These are phyloP conservation scores for Melozone crissalis DNA, from an alignment of 2,113 vertebrate species.

Conservation along the genomic window DNA sequence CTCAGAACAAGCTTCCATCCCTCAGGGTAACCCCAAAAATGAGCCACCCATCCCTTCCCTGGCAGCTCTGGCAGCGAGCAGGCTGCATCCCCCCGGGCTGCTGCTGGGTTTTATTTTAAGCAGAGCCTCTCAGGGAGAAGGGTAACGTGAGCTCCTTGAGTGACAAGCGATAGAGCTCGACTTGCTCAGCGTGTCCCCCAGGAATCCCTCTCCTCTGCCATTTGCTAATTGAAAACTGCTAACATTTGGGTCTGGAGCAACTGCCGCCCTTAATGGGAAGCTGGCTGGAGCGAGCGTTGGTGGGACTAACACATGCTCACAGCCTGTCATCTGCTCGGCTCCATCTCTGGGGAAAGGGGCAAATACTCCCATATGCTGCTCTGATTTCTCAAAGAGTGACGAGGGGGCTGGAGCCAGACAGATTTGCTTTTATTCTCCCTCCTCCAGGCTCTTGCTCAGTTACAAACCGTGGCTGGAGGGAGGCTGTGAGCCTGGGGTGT, in stretches of 20 bases:
- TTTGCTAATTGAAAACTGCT: conserved; percentile 66
- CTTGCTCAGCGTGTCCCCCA: conserved; percentile 44
- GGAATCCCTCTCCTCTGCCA: conserved; percentile 56
- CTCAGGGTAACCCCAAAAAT: not conserved
- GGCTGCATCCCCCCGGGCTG: not conserved
- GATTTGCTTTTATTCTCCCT: conserved; percentile 39
- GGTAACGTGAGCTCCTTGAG: conserved; percentile 55
- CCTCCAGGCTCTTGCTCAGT: not conserved
- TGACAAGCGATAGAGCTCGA: conserved; percentile 41
- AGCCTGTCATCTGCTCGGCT: conserved; percentile 44
- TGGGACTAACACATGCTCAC: conserved; percentile 45
- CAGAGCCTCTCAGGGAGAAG: not conserved
- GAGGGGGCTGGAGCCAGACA: conserved; percentile 39
- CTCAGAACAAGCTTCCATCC: not conserved
- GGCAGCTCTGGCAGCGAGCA: not conserved
- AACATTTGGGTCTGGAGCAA: conserved; percentile 60
- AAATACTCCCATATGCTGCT: conserved; percentile 57
- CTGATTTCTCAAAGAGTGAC: conserved; percentile 3
- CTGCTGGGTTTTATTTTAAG: conserved; percentile 31
- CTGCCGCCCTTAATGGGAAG: conserved; percentile 26
- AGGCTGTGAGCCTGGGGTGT: not conserved
- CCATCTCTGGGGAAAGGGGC: conserved; percentile 57
- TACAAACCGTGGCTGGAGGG: not conserved
- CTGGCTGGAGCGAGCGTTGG: conserved; percentile 32
- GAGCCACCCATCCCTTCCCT: not conserved